Evolutionary conservation across 92 coral and sea anemone genomes (phyloP).

Genomic region (Actinostola sp.): DNA sequence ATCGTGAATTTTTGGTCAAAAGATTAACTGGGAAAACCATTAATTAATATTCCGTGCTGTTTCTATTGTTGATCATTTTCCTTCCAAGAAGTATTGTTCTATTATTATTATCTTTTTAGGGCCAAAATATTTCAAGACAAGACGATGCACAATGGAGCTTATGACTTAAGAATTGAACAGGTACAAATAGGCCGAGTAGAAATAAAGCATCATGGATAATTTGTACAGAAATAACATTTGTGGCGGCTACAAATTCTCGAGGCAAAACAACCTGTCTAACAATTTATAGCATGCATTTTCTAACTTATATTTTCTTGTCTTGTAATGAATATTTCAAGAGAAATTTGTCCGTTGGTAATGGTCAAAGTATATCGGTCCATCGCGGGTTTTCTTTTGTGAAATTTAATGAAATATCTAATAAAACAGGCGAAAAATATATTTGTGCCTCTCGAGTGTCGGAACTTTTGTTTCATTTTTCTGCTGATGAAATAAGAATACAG

Average conservation of each 20-base stretch:
- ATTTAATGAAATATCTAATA: neutral
- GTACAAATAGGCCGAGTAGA: constrained; percentile 32
- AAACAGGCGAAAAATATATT: neutral
- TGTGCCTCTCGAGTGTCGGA: too few relatives aligned
- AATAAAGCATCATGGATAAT: neutral
- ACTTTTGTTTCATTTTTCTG: too few relatives aligned
- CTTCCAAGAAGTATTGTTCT: neutral
- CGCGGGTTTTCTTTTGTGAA: neutral
- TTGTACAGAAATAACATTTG: neutral
- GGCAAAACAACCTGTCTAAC: constrained; percentile 6
- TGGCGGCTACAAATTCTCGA: neutral
- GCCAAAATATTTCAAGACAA: constrained; percentile 81
- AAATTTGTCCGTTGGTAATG: neutral
- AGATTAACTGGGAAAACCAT: neutral
- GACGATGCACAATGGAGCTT: constrained; percentile 70
- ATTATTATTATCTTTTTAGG: constrained; percentile 57
- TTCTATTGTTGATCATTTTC: constrained; percentile 5
- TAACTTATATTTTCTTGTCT: neutral
- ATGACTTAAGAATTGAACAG: constrained; percentile 94
- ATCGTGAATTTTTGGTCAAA: neutral
- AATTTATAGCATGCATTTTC: constrained; percentile 17
- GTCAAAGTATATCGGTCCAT: neutral
- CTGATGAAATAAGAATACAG: too few relatives aligned
- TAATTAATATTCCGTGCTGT: neutral
- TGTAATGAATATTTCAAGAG: neutral